Evolutionary conservation across 2,113 vertebrate genomes (phyloP), one percentile per base, ranked within the genome.

Genomic region (Podarcis cretensis): DNA sequence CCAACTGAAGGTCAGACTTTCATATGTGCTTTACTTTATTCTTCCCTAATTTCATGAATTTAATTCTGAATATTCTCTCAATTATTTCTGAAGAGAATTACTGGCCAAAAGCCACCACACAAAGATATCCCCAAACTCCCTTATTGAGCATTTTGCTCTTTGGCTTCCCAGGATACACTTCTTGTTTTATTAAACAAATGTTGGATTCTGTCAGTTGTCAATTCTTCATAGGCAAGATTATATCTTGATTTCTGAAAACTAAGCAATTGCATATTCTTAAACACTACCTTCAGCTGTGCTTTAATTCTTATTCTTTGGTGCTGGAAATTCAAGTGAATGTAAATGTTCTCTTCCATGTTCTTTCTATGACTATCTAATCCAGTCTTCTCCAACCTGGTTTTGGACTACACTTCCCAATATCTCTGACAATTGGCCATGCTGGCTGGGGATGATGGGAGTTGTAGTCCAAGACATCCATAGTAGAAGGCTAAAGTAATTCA

Each of bases 241-340:
- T 85, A 73, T 92, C 57, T 77, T 89, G 90, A 54, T 91, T 92
- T 68, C 1, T 83, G 88, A 81, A 91, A 87, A 76, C 91, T 94
- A 91, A 95, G 92, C 93, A 93, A n/a, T 85, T 89, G 78, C 94
- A 93, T 95, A 40, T 92, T 96, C 96, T 95, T 93, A 93, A 96
- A 90, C 94, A 91, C 94, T 82, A 63, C 59, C 59, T 63, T 63
- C 90, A n/a, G 93, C 87, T 95, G 40, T 43, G 21, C 21, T 43
- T 77, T 77, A 27, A 78, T 48, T 78, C 43, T 78, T 23, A 3
- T 5, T 23, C 13, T 40, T 25, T 43, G 75, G 3, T 79, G 48
- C 48, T 79, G 48, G 43, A 57, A 79, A 57, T 79, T 54, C 30
- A n/a, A 54, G 43, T 54, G 27, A 18, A n/a, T 79, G 43, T 57